phyloP scores from a whole-genome alignment of 1,140 invertebrate species.

The Drosophila persimilis region DNA sequence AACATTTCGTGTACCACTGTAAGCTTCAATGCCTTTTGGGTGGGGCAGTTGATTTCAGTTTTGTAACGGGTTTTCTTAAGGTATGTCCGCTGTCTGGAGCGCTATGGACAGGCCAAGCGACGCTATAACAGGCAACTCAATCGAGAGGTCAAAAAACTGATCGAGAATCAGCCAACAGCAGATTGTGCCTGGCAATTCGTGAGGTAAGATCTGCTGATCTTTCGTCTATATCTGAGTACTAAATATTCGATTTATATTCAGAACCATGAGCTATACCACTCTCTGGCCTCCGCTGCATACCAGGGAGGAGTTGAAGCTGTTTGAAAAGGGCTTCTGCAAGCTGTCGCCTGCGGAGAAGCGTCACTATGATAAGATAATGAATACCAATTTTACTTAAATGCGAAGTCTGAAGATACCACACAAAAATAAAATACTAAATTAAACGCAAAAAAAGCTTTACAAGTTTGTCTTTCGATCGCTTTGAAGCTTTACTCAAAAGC shows the following conservation, averaged over 20 bases:
- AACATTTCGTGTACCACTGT: too few species aligned
- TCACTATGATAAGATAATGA: constrained; percentile 40
- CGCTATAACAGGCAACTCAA: constrained; percentile 34
- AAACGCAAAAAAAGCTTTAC: too few species aligned
- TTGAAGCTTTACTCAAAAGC: too few species aligned
- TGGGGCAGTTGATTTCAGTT: too few species aligned
- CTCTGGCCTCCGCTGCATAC: constrained; percentile 53
- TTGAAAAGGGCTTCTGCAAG: constrained; percentile 31
- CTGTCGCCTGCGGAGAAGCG: constrained; percentile 14
- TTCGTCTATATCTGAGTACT: too few species aligned
- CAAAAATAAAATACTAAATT: too few species aligned
- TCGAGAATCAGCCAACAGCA: constrained; percentile 42
- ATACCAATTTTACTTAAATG: constrained; percentile 28
- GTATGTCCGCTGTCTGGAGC: constrained; percentile 27
- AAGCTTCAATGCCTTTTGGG: too few species aligned
- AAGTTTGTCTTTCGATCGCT: too few species aligned
- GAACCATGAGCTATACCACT: constrained; percentile 40
- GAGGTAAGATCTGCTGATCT: constrained; percentile 4
- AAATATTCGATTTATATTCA: not conserved
- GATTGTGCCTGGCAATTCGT: constrained; percentile 33
- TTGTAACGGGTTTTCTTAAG: not conserved
- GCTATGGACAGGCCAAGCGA: constrained; percentile 7
- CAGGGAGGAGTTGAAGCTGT: constrained; percentile 24
- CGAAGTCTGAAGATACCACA: too few species aligned
- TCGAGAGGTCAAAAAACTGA: constrained; percentile 24